Conservation (phyloP, 2,888 invertebrate species). For the Bugulina stolonifera region DNA sequence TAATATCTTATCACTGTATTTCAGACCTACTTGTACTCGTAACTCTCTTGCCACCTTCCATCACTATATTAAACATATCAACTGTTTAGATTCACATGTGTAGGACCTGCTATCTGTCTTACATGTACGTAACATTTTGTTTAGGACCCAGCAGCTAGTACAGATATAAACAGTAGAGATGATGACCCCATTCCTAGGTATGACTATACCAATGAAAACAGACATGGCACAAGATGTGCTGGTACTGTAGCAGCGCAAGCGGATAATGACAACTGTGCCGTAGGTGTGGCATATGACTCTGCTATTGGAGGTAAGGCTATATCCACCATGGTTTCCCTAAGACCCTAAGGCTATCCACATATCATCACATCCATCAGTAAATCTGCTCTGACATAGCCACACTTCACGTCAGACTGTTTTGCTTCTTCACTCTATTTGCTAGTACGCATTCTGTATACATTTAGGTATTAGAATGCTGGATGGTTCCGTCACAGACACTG, state of each 20-base stretch:
- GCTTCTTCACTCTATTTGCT: neutral
- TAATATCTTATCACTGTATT: too few relatives aligned
- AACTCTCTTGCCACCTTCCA: too few relatives aligned
- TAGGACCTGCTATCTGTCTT: too few relatives aligned
- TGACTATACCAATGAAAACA: conserved; percentile 91
- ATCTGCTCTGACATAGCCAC: too few relatives aligned
- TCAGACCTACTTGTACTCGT: too few relatives aligned
- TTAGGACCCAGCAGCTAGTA: conserved; percentile 88
- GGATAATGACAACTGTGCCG: conserved; percentile 87
- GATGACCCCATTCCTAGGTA: conserved; percentile 95
- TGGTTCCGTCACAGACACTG: conserved; percentile 90
- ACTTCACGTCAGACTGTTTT: neutral
- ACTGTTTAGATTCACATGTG: too few relatives aligned
- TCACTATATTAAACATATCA: too few relatives aligned
- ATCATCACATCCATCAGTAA: too few relatives aligned
- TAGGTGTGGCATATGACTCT: conserved; percentile 91
- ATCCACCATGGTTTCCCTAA: neutral
- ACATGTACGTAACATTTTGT: too few relatives aligned
- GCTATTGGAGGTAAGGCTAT: conserved; percentile 71
- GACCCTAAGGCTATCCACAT: too few relatives aligned
- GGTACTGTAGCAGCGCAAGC: conserved; percentile 96
- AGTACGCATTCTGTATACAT: too few relatives aligned
- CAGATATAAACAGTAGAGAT: conserved; percentile 93
- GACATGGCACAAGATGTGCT: conserved; percentile 77
- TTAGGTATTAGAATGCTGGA: conserved; percentile 73